Evolutionary conservation across 92 coral and sea anemone genomes (phyloP).

Genomic region (Porites cylindrica): DNA sequence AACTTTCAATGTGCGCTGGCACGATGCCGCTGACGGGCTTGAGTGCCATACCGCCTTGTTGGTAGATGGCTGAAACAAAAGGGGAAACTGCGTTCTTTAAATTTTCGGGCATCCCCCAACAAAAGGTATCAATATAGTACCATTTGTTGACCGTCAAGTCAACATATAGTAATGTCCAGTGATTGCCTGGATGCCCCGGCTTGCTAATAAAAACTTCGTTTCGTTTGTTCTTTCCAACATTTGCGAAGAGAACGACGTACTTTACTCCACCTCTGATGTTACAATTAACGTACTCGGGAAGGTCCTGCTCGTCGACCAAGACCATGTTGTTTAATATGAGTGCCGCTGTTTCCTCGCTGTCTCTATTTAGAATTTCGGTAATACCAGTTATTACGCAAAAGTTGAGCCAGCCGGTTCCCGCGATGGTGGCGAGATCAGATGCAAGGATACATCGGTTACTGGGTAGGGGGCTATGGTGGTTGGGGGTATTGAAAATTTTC

Average conservation of each 20-base stretch:
- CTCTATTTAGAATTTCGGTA: slow-evolving; percentile 37
- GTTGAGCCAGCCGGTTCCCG: slow-evolving; percentile 52
- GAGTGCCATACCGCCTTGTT: background rate
- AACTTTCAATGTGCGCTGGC: background rate
- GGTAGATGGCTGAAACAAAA: slow-evolving; percentile 9
- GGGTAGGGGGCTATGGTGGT: background rate
- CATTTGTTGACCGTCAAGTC: slow-evolving; percentile 37
- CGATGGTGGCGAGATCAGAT: slow-evolving; percentile 55
- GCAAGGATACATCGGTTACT: slow-evolving; percentile 48
- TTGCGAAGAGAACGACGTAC: slow-evolving; percentile 24
- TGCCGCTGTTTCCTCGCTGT: slow-evolving; percentile 41
- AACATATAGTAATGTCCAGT: slow-evolving; percentile 53
- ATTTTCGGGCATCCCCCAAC: slow-evolving; percentile 22
- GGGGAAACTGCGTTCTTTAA: slow-evolving; percentile 1
- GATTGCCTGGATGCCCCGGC: slow-evolving; percentile 8
- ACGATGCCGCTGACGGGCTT: slow-evolving; percentile 6
- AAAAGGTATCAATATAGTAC: slow-evolving; percentile 40
- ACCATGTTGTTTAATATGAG: slow-evolving; percentile 48
- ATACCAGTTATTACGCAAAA: slow-evolving; percentile 42
- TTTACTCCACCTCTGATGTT: slow-evolving; percentile 6
- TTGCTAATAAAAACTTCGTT: slow-evolving; percentile 33
- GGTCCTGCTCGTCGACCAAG: slow-evolving; percentile 44
- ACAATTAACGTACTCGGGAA: slow-evolving; percentile 17
- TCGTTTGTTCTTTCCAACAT: slow-evolving; percentile 22
- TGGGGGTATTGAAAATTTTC: slow-evolving; percentile 20